Percentiles rank a stretch among this genome's conserved stretches.
These are phyloP conservation scores for Chelonus insularis DNA, from an alignment of 1,140 invertebrate species.

Conservation along the genomic window DNA sequence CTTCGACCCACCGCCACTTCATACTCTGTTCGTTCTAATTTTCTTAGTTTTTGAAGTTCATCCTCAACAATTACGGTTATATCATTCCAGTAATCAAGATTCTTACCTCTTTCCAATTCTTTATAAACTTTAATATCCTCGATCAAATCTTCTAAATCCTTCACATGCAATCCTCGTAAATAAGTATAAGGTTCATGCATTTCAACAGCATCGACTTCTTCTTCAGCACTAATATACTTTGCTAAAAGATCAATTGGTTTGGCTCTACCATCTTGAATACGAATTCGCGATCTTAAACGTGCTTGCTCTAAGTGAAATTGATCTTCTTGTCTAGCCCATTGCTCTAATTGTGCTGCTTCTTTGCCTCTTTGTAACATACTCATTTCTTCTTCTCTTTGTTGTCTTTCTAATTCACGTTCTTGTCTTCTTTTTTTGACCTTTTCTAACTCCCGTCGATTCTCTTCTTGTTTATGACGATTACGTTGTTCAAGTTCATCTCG, in stretches of 20 bases:
- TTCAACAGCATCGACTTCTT: conserved; percentile 90
- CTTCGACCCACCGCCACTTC: conserved; percentile 71
- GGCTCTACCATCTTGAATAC: conserved; percentile 93
- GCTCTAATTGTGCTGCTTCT: conserved; percentile 92
- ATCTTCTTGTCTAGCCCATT: conserved; percentile 95
- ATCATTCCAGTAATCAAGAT: conserved; percentile 96
- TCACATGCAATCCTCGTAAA: conserved; percentile 86
- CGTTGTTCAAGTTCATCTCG: conserved; percentile 83
- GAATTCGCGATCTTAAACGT: conserved; percentile 85
- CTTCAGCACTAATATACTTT: conserved; percentile 93
- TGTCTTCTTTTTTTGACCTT: conserved; percentile 90
- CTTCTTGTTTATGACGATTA: conserved; percentile 85
- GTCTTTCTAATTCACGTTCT: conserved; percentile 88
- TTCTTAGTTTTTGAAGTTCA: conserved; percentile 86
- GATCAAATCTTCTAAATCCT: conserved; percentile 95
- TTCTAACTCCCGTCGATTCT: conserved; percentile 86
- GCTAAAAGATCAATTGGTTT: conserved; percentile 98
- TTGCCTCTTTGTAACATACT: conserved; percentile 85
- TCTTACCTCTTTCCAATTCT: conserved; percentile 82
- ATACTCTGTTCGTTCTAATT: conserved; percentile 70
- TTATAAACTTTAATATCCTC: conserved; percentile 96
- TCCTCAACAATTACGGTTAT: conserved; percentile 95
- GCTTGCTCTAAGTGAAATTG: conserved; percentile 90
- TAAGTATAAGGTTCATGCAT: conserved; percentile 99
- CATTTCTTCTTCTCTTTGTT: conserved; percentile 88